A percentile compares a stretch with the other conserved stretches of the same genome.
These are phyloP conservation scores for Pangasius djambal DNA, from an alignment of 2,797 vertebrate species.

Conservation along the genomic window DNA sequence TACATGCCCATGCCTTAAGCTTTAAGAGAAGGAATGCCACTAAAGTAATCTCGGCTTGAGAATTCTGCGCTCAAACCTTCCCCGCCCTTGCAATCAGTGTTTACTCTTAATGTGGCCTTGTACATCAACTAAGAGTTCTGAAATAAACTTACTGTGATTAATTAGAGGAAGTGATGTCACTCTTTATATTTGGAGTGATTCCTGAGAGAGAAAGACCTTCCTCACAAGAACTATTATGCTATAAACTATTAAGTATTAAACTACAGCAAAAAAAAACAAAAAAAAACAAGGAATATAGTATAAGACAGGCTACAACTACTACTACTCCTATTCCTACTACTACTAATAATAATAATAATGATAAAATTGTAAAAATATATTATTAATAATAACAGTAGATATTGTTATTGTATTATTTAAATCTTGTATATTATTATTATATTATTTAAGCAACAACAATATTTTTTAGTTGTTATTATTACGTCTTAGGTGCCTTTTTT, in stretches of 20 bases:
- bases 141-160: neutral
- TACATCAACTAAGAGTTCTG: neutral
- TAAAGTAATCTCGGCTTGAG: conserved; percentile 20
- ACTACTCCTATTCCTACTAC: neutral
- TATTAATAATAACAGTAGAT: neutral
- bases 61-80: conserved; percentile 11
- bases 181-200: neutral
- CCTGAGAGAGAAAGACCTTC: neutral
- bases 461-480: neutral
- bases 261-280: neutral
- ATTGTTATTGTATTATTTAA: neutral
- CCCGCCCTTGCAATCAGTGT: conserved; percentile 11
- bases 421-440: neutral
- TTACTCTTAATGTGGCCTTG: neutral
- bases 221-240: neutral
- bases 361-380: neutral
- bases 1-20: conserved; percentile 37
- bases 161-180: conserved; percentile 1
- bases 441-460: neutral
- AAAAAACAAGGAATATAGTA: neutral
- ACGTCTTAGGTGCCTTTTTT: neutral
- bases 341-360: neutral
- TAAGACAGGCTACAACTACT: neutral
- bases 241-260: neutral
- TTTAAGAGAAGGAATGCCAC: conserved; percentile 50